Conservation (phyloP, 1,140 invertebrate genomes). For the Philotrypesis tridentata region DNA sequence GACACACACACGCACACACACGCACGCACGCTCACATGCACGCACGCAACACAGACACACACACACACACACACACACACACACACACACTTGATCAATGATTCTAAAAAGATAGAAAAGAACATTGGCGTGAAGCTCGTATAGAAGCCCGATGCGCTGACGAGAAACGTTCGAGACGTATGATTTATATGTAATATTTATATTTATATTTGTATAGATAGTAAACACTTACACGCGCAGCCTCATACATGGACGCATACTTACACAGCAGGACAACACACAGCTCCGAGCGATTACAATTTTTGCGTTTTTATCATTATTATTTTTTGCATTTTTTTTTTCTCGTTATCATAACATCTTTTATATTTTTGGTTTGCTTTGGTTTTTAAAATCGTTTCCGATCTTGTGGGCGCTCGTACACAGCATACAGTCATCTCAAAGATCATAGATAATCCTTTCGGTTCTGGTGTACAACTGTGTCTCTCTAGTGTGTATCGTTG, state of each 20-base stretch:
- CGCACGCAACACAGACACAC: too few species aligned
- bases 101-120: constrained; percentile 43
- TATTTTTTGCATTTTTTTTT: neutral
- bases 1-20: too few species aligned
- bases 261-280: constrained; percentile 18
- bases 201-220: neutral
- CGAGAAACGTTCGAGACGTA: constrained; percentile 38
- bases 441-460: neutral
- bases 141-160: constrained; percentile 20
- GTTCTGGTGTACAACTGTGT: neutral
- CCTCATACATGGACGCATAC: neutral
- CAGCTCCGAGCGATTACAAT: constrained; percentile 1
- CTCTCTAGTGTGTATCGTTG: neutral
- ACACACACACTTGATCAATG: neutral
- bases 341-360: neutral
- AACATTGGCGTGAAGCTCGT: constrained; percentile 30
- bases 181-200: constrained; percentile 14
- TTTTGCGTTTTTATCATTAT: neutral
- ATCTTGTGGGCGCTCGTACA: too few species aligned
- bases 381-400: neutral
- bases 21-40: neutral
- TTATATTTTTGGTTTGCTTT: constrained; percentile 3
- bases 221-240: constrained; percentile 14
- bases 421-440: too few species aligned
- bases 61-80: too few species aligned